Evolutionary conservation across 92 coral and sea anemone genomes (phyloP).

Genomic region (Epizoanthus illoricatus): DNA sequence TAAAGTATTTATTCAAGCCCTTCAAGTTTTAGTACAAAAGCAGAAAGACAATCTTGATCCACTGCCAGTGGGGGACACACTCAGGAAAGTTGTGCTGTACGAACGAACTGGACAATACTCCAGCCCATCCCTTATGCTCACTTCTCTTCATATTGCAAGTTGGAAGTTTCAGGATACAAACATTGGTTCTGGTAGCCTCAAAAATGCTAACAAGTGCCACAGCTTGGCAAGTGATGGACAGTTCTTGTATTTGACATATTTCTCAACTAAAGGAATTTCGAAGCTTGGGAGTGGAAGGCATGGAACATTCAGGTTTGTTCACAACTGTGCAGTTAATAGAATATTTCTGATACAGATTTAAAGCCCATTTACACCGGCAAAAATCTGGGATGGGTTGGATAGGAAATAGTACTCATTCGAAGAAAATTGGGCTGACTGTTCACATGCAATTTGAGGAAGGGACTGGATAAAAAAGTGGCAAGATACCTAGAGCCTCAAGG

Average conservation of each 20-base stretch:
- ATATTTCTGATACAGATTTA: background rate
- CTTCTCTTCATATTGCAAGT: conserved; percentile 65
- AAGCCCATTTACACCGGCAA: no score
- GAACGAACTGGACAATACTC: conserved; percentile 62
- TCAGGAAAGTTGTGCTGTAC: conserved; percentile 63
- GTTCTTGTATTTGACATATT: conserved; percentile 69
- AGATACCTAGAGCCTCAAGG: no score
- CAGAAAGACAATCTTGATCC: conserved; percentile 49
- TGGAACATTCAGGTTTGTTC: conserved; percentile 76
- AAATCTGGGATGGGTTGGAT: no score
- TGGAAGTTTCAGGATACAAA: conserved; percentile 66
- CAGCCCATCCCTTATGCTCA: conserved; percentile 63
- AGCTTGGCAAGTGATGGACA: conserved; percentile 83
- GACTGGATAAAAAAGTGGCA: no score
- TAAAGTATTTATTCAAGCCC: conserved; percentile 73
- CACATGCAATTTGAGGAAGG: no score
- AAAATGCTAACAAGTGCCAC: conserved; percentile 46
- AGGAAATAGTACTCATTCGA: no score
- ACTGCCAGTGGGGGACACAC: conserved; percentile 56
- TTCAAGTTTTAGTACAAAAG: conserved; percentile 59
- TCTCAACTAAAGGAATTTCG: conserved; percentile 66
- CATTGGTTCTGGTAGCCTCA: conserved; percentile 30
- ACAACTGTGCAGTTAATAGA: background rate
- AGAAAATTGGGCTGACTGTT: no score
- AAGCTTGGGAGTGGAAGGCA: conserved; percentile 90